phyloP scores from a whole-genome alignment of 2,888 invertebrate species.

The Camptogramma bilineatum region DNA sequence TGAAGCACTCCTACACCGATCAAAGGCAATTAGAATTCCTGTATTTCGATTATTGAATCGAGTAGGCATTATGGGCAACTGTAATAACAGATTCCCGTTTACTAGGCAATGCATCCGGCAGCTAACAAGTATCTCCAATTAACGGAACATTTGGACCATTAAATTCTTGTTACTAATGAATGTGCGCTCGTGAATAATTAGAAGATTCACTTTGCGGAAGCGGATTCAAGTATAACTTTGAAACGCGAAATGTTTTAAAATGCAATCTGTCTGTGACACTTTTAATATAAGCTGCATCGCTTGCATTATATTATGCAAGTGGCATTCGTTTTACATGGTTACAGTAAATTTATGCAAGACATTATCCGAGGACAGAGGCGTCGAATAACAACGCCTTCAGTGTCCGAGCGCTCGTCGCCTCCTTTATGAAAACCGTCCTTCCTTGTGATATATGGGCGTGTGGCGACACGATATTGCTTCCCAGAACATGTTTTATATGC shows the following conservation, averaged over 20 bases:
- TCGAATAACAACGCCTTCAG: slow-evolving; percentile 82
- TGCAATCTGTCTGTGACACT: slow-evolving; percentile 53
- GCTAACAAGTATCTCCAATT: slow-evolving; percentile 72
- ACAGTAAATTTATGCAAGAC: slow-evolving; percentile 83
- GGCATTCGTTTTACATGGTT: slow-evolving; percentile 78
- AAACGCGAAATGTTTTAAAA: slow-evolving; percentile 40
- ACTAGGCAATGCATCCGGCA: slow-evolving; percentile 58
- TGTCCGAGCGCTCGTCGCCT: slow-evolving; percentile 73
- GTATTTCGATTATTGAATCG: slow-evolving; percentile 59
- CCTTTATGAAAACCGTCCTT: slow-evolving; percentile 78
- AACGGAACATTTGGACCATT: slow-evolving; percentile 65
- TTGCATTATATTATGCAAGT: slow-evolving; percentile 77
- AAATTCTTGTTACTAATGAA: slow-evolving; percentile 52
- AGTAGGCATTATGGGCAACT: slow-evolving; percentile 45
- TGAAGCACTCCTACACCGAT: slow-evolving; percentile 51
- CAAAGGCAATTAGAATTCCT: slow-evolving; percentile 58
- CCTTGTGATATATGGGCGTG: slow-evolving; percentile 75
- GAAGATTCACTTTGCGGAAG: slow-evolving; percentile 46
- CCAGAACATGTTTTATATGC: slow-evolving; percentile 66
- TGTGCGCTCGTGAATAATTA: slow-evolving; percentile 52
- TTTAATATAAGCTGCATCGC: slow-evolving; percentile 66
- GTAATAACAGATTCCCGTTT: slow-evolving; percentile 63
- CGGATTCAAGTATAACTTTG: slow-evolving; percentile 38
- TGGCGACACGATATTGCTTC: slow-evolving; percentile 77
- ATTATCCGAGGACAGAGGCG: slow-evolving; percentile 79